Base-by-base conservation (phyloP, 2,888 invertebrate genomes). In the Carabus problematicus region DNA sequence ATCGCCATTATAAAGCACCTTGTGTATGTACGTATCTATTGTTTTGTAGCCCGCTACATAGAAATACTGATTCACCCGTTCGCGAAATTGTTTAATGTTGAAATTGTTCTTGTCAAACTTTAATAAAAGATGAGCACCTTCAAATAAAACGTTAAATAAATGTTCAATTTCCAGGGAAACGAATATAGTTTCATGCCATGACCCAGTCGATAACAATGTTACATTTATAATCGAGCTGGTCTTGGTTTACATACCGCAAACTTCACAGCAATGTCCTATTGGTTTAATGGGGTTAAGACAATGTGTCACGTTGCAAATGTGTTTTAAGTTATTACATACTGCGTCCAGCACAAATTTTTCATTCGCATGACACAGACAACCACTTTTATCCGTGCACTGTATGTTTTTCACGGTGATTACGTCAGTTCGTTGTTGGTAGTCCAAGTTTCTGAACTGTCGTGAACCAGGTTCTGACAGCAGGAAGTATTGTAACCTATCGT, bases 281-380 rank as follows among this genome's bases (percentile, higher is more conserved):
- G 70, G 70, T 58, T 67, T 61, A 12, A 70, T 18, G 8, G 70
- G 70, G 18, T 55, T 40, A 12, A 66, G 47, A 66, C 70, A 70
- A 49, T 56, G 66, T n/a, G 67, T 55, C 18, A 29, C 61, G 39
- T 49, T 55, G 29, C 70, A 70, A 56, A 61, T 54, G 14, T 54
- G 45, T 29, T 69, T 39, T 14, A 55, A 55, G 56, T 67, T 67
- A 12, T 61, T 49, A 18, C 70, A 70, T 6, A 70, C 62, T 9
- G 56, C 59, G 16, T 58, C 55, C 40, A 56, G 16, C 19, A 67
- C 12, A 56, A 56, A 52, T 14, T 62, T 41, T 29, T 29, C 29
- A 41, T 45, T 49, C 14, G 41, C 12, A 47, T 70, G 70, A 55
- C 70, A 70, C 19, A 62, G n/a, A 40, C 70, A 70, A 2, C 70